A percentile compares a stretch with the other conserved stretches of the same genome.
These are phyloP conservation scores for Lota lota DNA, from an alignment of 2,113 vertebrate genomes.

Conservation along the genomic window DNA sequence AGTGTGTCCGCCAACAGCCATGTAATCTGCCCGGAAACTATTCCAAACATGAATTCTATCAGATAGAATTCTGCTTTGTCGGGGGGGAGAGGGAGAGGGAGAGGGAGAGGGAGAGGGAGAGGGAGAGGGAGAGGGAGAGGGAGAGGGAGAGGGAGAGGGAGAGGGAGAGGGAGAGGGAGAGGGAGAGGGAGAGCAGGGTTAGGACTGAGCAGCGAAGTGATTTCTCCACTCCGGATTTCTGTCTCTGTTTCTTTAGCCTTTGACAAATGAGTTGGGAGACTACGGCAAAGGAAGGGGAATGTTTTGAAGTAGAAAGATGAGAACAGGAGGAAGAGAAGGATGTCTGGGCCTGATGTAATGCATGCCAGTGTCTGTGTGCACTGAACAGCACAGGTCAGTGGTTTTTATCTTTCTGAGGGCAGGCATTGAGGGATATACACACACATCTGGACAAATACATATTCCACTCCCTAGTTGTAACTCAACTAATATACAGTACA, in stretches of 20 bases:
- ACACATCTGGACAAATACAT: conserved; percentile 73
- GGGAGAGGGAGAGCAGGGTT: conserved; percentile 9
- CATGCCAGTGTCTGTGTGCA: conserved; percentile 65
- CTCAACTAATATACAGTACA: conserved; percentile 54
- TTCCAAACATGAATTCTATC: conserved; percentile 59
- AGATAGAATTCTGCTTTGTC: conserved; percentile 58
- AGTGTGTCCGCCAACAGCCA: conserved; percentile 11
- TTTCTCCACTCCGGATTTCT: conserved; percentile 51
- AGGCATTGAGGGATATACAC: conserved; percentile 63
- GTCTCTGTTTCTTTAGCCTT: conserved; percentile 69
- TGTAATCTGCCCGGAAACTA: conserved; percentile 49
- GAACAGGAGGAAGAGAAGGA: conserved; percentile 47
- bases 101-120: too few relatives aligned
- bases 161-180: too few relatives aligned
- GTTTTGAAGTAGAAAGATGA: conserved; percentile 51
- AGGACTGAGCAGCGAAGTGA: conserved; percentile 27
- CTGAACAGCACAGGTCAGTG: conserved; percentile 59
- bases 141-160: too few relatives aligned
- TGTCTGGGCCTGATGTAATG: conserved; percentile 66
- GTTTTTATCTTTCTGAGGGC: conserved; percentile 66
- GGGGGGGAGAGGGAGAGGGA: neutral
- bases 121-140: too few relatives aligned
- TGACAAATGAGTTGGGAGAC: conserved; percentile 65
- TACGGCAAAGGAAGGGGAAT: conserved; percentile 57
- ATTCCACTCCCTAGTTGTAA: conserved; percentile 56